phyloP scores from a whole-genome alignment of 2,797 vertebrate genomes.

The Schizopygopsis malacanthus region DNA sequence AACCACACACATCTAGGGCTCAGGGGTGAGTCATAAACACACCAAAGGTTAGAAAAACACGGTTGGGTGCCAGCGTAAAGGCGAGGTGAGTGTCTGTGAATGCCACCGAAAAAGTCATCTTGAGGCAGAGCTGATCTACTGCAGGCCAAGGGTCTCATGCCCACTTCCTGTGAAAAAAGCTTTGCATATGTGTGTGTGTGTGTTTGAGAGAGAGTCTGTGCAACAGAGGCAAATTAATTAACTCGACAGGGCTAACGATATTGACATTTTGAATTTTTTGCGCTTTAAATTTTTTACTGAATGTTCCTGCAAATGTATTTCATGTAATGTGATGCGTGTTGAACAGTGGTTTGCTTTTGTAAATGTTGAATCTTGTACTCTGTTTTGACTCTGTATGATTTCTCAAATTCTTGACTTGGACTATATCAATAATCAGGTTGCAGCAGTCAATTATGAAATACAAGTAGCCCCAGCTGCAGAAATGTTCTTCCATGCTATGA shows the following conservation, averaged over 20 bases:
- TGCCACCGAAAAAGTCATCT: conserved; percentile 25
- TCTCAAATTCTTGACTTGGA: neutral
- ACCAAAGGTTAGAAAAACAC: conserved; percentile 77
- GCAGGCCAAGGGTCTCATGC: conserved; percentile 18
- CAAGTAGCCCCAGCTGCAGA: neutral
- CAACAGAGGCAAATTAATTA: neutral
- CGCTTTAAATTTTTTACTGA: neutral
- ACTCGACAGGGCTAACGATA: neutral
- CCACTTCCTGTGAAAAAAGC: conserved; percentile 17
- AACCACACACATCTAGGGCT: conserved; percentile 75
- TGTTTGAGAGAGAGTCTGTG: neutral
- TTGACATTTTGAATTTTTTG: neutral
- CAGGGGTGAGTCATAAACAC: conserved; percentile 78
- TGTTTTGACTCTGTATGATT: neutral
- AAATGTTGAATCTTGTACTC: neutral
- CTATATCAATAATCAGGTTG: neutral
- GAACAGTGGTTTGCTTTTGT: neutral
- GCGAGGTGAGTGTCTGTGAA: conserved; percentile 35
- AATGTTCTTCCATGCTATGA: neutral
- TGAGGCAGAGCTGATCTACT: too few relatives aligned
- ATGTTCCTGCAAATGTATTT: neutral
- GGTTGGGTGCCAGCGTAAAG: conserved; percentile 51
- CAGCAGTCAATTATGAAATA: neutral
- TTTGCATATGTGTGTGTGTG: neutral
- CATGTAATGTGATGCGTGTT: neutral